These are phyloP conservation scores for Coracopsis vasa DNA, from an alignment of 2,113 vertebrate genomes.

Conservation along the genomic window DNA sequence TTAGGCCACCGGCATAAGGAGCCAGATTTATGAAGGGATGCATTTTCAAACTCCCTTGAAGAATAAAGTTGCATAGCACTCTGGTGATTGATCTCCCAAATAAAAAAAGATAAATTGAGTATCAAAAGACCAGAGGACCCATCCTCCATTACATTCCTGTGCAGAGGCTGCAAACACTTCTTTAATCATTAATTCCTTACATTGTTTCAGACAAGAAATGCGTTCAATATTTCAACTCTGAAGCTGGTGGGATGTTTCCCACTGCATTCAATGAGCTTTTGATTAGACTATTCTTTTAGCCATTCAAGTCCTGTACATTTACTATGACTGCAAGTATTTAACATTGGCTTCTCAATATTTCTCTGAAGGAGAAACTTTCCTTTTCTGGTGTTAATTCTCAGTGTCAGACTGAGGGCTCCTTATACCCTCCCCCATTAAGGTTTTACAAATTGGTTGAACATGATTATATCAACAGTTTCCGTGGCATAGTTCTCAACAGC, in stretches of 20 bases:
- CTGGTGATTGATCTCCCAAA: background rate
- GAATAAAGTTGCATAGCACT: background rate
- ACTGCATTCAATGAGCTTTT: constrained; percentile 1
- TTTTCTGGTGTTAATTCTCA: background rate
- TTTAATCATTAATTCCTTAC: background rate
- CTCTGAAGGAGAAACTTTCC: background rate
- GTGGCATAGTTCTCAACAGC: background rate
- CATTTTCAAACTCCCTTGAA: background rate
- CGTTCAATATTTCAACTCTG: background rate
- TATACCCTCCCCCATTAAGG: background rate
- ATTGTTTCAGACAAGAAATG: background rate
- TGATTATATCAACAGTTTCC: constrained; percentile 19
- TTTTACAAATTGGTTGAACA: background rate
- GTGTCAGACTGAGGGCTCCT: background rate
- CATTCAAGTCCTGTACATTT: background rate
- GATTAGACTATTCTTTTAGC: background rate
- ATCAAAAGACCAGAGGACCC: background rate
- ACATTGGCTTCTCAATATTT: background rate
- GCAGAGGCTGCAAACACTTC: background rate
- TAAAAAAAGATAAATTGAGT: background rate
- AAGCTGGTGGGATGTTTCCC: background rate
- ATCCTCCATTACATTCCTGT: background rate
- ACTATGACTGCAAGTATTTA: background rate
- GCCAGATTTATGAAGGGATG: background rate
- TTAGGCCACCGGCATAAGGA: background rate